phyloP scores from a whole-genome alignment of 2,797 vertebrate species.

The Selene dorsalis region DNA sequence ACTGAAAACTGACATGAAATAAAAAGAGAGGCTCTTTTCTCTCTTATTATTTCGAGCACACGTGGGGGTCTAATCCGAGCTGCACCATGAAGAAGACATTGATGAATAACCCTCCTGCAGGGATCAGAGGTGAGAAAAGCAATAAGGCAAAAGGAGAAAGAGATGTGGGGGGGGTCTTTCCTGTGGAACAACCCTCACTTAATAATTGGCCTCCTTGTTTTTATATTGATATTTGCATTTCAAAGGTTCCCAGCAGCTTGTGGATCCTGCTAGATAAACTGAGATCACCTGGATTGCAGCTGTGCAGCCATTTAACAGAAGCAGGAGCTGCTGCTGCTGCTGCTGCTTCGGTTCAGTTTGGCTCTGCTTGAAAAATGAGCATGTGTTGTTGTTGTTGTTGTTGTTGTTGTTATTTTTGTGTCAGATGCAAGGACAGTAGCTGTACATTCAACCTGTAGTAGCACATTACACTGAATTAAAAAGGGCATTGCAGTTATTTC shows the following conservation, averaged over 20 bases:
- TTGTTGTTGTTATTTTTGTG: background rate
- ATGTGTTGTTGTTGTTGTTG: background rate
- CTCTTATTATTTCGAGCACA: slow-evolving; percentile 3
- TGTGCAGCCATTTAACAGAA: slow-evolving; percentile 9
- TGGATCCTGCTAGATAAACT: background rate
- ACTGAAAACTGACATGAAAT: background rate
- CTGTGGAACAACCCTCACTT: slow-evolving; percentile 12
- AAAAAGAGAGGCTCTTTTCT: background rate
- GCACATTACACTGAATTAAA: background rate
- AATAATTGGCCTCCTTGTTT: slow-evolving; percentile 32
- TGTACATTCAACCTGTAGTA: background rate
- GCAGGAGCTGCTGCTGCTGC: no score
- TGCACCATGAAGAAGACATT: background rate
- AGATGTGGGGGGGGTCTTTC: background rate
- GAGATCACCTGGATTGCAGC: slow-evolving; percentile 20
- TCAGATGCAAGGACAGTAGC: background rate
- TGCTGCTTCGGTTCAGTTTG: background rate
- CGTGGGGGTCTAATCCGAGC: background rate
- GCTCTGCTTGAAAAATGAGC: background rate
- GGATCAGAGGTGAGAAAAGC: slow-evolving; percentile 19
- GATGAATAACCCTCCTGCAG: background rate
- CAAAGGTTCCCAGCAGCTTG: slow-evolving; percentile 18
- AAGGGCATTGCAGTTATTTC: background rate
- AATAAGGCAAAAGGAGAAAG: background rate
- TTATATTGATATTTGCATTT: slow-evolving; percentile 48